Conservation (phyloP, 2,888 invertebrate species). For the Ornithoptera priamus region DNA sequence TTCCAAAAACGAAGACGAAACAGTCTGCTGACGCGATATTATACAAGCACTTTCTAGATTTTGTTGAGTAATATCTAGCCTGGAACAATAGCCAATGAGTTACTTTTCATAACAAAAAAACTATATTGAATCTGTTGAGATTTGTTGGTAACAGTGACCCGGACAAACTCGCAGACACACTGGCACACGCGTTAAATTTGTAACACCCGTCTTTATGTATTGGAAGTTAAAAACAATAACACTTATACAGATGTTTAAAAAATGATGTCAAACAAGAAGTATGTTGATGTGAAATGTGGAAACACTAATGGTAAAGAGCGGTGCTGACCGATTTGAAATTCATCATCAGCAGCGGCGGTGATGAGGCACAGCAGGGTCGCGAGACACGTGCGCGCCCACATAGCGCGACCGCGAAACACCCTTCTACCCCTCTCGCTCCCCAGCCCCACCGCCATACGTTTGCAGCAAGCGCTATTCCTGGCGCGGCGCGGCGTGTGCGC, state of each 20-base stretch:
- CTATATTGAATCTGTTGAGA: too few species aligned
- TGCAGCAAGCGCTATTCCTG: slow-evolving; percentile 5
- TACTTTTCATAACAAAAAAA: too few species aligned
- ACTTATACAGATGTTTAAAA: neutral
- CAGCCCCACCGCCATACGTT: neutral
- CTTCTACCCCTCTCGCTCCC: too few species aligned
- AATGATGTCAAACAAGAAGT: neutral
- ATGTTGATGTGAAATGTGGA: neutral
- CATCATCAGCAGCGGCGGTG: slow-evolving; percentile 11
- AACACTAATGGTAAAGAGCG: neutral
- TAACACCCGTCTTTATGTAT: neutral
- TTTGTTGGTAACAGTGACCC: too few species aligned
- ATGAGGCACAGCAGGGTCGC: slow-evolving; percentile 6
- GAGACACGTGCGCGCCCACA: slow-evolving; percentile 10
- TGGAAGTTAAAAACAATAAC: neutral
- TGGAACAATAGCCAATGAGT: too few species aligned
- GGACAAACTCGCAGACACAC: neutral
- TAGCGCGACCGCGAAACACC: slow-evolving; percentile 1
- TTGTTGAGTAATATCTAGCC: too few species aligned
- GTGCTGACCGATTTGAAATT: slow-evolving; percentile 17
- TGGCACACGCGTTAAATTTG: neutral
- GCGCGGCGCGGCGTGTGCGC: slow-evolving; percentile 4
- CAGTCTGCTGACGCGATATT: too few species aligned
- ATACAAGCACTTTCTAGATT: too few species aligned
- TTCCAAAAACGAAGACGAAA: too few species aligned